Evolutionary conservation across 2,888 invertebrate species (phyloP).

Genomic region (Bellardia pandia): DNA sequence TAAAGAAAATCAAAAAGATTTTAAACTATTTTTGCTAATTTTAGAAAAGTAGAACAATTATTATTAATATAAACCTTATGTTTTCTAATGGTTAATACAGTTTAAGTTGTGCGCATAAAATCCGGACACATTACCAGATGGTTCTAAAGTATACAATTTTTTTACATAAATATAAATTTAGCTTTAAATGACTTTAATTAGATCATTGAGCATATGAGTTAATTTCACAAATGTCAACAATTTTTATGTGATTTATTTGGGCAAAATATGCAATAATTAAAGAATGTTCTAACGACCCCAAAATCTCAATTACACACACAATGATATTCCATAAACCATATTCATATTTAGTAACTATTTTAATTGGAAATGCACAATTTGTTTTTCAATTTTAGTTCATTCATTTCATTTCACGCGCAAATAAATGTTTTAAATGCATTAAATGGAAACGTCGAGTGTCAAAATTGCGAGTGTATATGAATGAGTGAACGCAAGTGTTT

Average conservation of each 20-base stretch:
- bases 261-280: neutral
- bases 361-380: constrained; percentile 54
- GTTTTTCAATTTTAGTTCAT: constrained; percentile 28
- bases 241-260: no score
- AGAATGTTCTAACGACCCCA: neutral
- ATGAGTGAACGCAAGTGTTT: neutral
- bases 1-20: neutral
- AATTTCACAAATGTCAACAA: no score
- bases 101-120: no score
- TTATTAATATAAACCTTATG: neutral
- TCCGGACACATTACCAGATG: no score
- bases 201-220: no score
- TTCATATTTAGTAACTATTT: neutral
- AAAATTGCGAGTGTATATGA: constrained; percentile 35
- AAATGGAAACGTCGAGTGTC: constrained; percentile 58
- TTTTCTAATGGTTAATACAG: no score
- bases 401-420: constrained; percentile 11
- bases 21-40: neutral
- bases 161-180: no score
- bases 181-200: no score
- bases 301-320: neutral
- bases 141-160: no score
- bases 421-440: constrained; percentile 47
- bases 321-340: no score
- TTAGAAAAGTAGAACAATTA: neutral